These are phyloP conservation scores for Lanius collurio DNA, from an alignment of 2,113 vertebrate species.

Conservation along the genomic window DNA sequence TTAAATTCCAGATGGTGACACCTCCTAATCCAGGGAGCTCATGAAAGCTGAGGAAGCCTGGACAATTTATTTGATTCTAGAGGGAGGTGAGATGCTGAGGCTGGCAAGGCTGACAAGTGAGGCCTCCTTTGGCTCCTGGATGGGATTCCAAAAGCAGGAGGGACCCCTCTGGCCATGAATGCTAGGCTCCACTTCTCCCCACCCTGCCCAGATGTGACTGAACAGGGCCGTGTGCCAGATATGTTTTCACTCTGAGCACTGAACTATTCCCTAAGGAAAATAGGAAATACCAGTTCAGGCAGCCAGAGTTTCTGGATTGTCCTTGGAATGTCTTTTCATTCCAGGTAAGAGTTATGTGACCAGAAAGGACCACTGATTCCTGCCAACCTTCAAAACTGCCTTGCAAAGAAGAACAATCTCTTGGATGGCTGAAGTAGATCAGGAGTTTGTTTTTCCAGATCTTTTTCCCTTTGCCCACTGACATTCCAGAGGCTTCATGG, in stretches of 20 bases:
- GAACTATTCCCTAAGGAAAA: background rate
- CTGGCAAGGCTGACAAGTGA: background rate
- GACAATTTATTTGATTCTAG: background rate
- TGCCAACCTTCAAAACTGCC: background rate
- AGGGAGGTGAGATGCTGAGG: background rate
- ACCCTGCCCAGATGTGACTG: background rate
- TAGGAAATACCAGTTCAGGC: background rate
- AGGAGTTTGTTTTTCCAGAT: background rate
- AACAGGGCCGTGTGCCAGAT: background rate
- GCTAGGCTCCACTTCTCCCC: background rate
- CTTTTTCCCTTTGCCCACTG: background rate
- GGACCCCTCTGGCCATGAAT: background rate
- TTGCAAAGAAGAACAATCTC: background rate
- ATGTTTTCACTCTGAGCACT: background rate
- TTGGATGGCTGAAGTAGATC: fast-evolving
- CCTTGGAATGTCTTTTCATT: background rate
- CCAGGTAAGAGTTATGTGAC: background rate
- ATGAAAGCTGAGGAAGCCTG: background rate
- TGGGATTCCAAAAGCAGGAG: background rate
- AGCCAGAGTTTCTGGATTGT: background rate
- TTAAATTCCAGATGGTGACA: background rate
- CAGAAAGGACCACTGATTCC: background rate
- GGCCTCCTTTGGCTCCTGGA: background rate
- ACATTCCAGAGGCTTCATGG: background rate
- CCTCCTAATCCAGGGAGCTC: background rate